Base-by-base conservation (phyloP, 2,113 vertebrate species). In the Hippocampus barbouri region DNA sequence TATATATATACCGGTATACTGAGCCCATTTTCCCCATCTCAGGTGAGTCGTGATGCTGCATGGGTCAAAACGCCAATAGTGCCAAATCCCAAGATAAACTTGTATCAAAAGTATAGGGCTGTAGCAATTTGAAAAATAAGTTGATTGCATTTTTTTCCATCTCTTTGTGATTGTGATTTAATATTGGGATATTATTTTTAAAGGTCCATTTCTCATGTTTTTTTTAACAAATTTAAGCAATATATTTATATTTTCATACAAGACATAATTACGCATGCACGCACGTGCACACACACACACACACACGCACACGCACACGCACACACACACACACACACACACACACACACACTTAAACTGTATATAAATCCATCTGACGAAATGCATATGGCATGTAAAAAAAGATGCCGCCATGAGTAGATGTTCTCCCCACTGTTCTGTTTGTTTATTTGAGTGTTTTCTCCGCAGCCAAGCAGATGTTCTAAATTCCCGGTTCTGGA, bases 361-460 rank as follows among this genome's bases (percentile, higher is more conserved):
- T 38, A 38, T 38, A 38, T 38, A 38, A 38, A 38, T 5, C 34
- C 34, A 38, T 38, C 34, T 38, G 34, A 38, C 34, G 5, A 38
- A 38, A 6, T 38, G 43, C 43, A 10, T 15, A 4, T 45, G 43
- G 14, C 43, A 45, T 45, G 12, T 45, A 45, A 14, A 45, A 45
- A 45, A 45, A 45, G 2, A 15, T 3, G 43, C 10, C 14, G 2
- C 2, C 43, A 45, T 45, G 43, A 45, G 12, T 15, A 45, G 43
- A 38, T 76, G 64, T 82, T 85, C 79, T 78, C 72, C 66, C 75
- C 80, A 83, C 70, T 77, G 83, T 79, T 74, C 75, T 79, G 85
- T 88, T 83, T 91, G 85, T 90, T 92, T 90, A 87, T 91, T 85
- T 84, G 41, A 68, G 85, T 72, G 89, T 88, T 82, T 89, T 86